Evolutionary conservation across 2,888 invertebrate species (phyloP).

Genomic region (Aspidiotus destructor): DNA sequence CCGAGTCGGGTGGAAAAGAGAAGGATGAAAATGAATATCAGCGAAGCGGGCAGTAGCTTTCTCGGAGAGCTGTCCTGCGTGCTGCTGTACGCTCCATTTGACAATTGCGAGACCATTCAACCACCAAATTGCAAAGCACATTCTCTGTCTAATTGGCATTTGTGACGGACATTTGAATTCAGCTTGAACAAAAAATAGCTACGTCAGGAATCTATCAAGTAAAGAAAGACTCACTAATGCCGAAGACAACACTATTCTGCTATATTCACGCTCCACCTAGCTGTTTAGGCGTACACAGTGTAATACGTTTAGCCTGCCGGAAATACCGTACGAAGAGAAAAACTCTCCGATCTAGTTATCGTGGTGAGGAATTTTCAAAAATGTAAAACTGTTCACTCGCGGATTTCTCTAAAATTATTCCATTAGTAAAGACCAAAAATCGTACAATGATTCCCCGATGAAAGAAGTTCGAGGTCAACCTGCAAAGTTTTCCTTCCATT

Average conservation of each 20-base stretch:
- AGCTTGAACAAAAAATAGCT: slow-evolving; percentile 23
- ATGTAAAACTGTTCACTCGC: too few species aligned
- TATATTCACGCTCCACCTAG: not conserved
- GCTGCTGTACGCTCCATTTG: slow-evolving; percentile 31
- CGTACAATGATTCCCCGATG: too few species aligned
- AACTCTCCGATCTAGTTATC: too few species aligned
- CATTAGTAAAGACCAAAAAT: too few species aligned
- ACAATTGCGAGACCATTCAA: slow-evolving; percentile 32
- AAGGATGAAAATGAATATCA: slow-evolving; percentile 30
- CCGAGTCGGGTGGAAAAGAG: slow-evolving; percentile 15
- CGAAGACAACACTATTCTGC: not conserved
- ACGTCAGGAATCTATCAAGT: slow-evolving; percentile 29
- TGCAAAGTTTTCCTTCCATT: too few species aligned
- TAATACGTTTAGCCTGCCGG: too few species aligned
- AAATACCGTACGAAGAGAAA: not conserved
- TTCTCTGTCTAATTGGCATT: slow-evolving; percentile 33
- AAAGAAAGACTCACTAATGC: not conserved
- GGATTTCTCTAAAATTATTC: too few species aligned
- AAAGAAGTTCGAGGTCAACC: too few species aligned
- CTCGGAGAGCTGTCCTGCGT: slow-evolving; percentile 25
- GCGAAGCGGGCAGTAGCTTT: slow-evolving; percentile 3
- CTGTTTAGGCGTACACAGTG: too few species aligned
- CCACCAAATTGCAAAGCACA: slow-evolving; percentile 33
- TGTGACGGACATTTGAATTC: slow-evolving; percentile 33
- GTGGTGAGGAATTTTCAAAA: too few species aligned